A percentile compares a stretch with the other conserved stretches of the same genome.
Evolutionary conservation across 2,797 vertebrate genomes (phyloP).

Genomic region (Ciconia nigra): DNA sequence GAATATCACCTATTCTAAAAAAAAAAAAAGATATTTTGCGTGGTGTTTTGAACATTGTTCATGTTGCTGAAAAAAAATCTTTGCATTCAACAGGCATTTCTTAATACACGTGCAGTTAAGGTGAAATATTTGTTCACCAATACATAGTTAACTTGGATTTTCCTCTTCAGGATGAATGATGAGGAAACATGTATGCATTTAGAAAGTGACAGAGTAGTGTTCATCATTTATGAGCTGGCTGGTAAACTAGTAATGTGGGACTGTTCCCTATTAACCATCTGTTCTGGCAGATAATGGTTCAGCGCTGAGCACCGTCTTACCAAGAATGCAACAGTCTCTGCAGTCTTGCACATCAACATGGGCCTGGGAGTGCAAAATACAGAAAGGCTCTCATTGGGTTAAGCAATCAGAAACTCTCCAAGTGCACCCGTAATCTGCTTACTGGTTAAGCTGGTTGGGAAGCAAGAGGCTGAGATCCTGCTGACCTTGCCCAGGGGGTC

Average conservation of each 20-base stretch:
- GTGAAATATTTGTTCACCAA: background rate
- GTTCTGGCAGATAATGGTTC: background rate
- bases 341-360: background rate
- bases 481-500: background rate
- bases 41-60: background rate
- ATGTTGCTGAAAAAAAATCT: background rate
- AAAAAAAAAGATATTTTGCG: background rate
- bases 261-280: background rate
- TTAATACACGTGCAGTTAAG: background rate
- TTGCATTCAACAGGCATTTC: background rate
- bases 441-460: conserved; percentile 36
- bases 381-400: background rate
- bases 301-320: fast-evolving
- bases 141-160: background rate
- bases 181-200: background rate
- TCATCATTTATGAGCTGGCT: background rate
- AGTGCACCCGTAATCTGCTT: conserved; percentile 23
- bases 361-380: background rate
- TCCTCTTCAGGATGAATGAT: background rate
- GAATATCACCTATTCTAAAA: background rate
- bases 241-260: background rate
- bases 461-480: background rate
- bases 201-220: background rate
- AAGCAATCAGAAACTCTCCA: conserved; percentile 19
- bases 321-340: background rate